phyloP scores from a whole-genome alignment of 2,113 vertebrate genomes.

The Mirounga angustirostris region DNA sequence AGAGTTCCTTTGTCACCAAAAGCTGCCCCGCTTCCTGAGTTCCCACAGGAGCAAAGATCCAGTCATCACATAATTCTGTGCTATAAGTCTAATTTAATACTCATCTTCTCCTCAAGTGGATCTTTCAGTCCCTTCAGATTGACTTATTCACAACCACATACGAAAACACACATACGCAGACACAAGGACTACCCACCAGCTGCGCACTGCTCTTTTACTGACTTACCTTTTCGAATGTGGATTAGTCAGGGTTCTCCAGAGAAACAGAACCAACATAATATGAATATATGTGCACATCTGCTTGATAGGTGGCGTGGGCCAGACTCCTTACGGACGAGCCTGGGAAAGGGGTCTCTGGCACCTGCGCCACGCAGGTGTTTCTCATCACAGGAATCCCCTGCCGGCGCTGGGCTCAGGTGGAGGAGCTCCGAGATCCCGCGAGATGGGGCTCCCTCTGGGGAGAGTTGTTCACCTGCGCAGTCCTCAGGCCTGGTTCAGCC shows the following conservation, averaged over 20 bases:
- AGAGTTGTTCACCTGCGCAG: background rate
- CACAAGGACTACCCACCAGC: background rate
- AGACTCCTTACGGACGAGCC: background rate
- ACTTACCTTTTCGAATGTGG: background rate
- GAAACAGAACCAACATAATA: background rate
- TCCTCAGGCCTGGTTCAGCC: accelerated
- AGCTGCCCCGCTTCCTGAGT: background rate
- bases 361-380: background rate
- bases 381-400: background rate
- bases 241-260: background rate
- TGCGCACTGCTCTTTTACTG: too few species aligned
- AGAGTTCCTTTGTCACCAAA: background rate
- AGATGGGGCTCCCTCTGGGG: background rate
- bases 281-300: too few species aligned
- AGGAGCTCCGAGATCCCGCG: background rate
- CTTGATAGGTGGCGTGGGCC: background rate
- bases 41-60: background rate
- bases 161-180: too few species aligned
- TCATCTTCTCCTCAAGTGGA: background rate
- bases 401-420: accelerated
- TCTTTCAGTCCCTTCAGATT: background rate
- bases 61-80: background rate
- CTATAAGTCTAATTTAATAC: background rate
- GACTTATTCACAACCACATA: background rate
- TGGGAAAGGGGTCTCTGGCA: too few species aligned